Evolutionary conservation across 2,797 vertebrate genomes (phyloP).

Genomic region (Anableps anableps): DNA sequence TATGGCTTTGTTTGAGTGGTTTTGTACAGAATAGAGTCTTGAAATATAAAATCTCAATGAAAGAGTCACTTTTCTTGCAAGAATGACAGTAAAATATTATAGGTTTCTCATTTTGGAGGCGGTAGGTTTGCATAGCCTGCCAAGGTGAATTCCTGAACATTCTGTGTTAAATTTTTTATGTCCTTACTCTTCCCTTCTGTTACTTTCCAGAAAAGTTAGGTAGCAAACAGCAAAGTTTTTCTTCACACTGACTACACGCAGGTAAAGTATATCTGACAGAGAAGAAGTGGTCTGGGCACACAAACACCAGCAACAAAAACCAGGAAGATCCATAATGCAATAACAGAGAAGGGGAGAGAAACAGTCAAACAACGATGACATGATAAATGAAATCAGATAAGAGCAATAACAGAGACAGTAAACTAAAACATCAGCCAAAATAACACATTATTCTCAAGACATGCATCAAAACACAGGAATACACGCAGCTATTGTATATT

Average conservation of each 20-base stretch:
- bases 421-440: conserved; percentile 46
- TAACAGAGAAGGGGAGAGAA: conserved; percentile 12
- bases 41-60: not conserved
- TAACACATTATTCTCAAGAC: conserved; percentile 42
- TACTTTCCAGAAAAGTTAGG: not conserved
- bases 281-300: conserved; percentile 35
- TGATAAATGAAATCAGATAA: conserved; percentile 18
- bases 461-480: conserved; percentile 64
- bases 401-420: conserved; percentile 16
- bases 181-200: not conserved
- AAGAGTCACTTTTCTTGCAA: not conserved
- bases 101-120: not conserved
- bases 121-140: not conserved
- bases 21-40: not conserved
- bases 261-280: conserved; percentile 46
- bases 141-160: not conserved
- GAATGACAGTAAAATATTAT: not conserved
- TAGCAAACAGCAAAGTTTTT: conserved; percentile 23
- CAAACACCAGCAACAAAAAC: conserved; percentile 44
- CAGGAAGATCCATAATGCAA: conserved; percentile 40
- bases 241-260: conserved; percentile 42
- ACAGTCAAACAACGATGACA: conserved; percentile 1
- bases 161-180: not conserved
- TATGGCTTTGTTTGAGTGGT: no score
- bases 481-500: conserved; percentile 56